Conservation (phyloP, 2,888 invertebrate species). For the Antheraea assamensis region DNA sequence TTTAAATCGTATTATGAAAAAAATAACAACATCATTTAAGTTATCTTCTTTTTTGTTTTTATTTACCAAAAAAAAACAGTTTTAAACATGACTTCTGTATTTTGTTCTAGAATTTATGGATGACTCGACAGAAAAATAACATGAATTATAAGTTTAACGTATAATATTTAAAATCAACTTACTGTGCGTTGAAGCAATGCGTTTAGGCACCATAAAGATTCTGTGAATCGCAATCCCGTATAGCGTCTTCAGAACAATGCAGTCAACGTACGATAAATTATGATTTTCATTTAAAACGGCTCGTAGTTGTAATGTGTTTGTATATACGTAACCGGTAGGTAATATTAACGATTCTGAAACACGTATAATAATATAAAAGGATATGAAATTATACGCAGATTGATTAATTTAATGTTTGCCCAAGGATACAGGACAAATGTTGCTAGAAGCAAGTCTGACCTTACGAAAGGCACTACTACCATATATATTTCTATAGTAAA, state of each 20-base stretch:
- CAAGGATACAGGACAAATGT: background rate
- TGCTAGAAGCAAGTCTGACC: background rate
- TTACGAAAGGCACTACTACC: no score
- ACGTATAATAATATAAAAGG: no score
- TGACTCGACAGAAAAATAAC: no score
- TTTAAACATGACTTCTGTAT: no score
- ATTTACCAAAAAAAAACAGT: no score
- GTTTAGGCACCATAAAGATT: background rate
- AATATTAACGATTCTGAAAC: background rate
- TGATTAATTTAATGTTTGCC: background rate
- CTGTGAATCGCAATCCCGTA: background rate
- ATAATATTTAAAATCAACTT: background rate
- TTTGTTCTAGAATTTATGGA: no score
- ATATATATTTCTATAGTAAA: no score
- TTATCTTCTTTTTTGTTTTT: no score
- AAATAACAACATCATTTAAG: no score
- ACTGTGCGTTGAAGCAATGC: background rate
- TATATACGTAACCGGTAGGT: background rate
- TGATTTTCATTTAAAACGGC: constrained; percentile 1
- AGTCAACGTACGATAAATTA: background rate
- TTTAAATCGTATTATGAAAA: no score
- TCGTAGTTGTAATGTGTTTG: background rate
- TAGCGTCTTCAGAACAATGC: background rate
- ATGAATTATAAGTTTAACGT: no score
- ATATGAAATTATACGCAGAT: background rate